phyloP scores from a whole-genome alignment of 2,888 invertebrate species.

The Cerceris ruficornis region DNA sequence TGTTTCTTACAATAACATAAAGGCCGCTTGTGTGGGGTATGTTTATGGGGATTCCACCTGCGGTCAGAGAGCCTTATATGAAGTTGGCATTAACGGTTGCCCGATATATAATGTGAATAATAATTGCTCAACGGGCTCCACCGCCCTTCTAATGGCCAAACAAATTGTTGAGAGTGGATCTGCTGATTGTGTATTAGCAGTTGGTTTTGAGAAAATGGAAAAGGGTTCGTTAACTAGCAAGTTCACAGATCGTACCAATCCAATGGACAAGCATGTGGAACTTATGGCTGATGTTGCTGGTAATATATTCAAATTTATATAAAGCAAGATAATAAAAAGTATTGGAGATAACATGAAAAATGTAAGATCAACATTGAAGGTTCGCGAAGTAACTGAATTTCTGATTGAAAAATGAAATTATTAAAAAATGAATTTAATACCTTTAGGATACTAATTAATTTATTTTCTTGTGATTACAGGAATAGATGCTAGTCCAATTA shows the following conservation, averaged over 20 bases:
- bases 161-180: constrained; percentile 95
- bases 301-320: constrained; percentile 37
- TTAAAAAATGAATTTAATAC: no score
- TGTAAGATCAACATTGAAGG: no score
- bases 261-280: constrained; percentile 93
- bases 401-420: no score
- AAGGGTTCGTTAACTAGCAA: constrained; percentile 91
- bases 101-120: constrained; percentile 99
- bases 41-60: constrained; percentile 98
- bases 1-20: constrained; percentile 88
- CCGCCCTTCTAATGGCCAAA: constrained; percentile 94
- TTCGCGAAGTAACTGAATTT: no score
- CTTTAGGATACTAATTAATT: constrained; percentile 1
- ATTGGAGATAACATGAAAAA: background rate
- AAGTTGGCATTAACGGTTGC: constrained; percentile 97
- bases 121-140: constrained; percentile 98
- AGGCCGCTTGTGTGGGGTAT: constrained; percentile 96
- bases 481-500: constrained; percentile 91
- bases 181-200: constrained; percentile 93
- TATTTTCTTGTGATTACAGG: constrained; percentile 59
- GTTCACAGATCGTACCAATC: constrained; percentile 92
- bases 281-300: constrained; percentile 93
- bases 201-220: constrained; percentile 99
- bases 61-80: constrained; percentile 97
- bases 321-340: background rate